These are phyloP conservation scores for Eristalinus aeneus DNA, from an alignment of 2,888 invertebrate genomes.

Conservation along the genomic window DNA sequence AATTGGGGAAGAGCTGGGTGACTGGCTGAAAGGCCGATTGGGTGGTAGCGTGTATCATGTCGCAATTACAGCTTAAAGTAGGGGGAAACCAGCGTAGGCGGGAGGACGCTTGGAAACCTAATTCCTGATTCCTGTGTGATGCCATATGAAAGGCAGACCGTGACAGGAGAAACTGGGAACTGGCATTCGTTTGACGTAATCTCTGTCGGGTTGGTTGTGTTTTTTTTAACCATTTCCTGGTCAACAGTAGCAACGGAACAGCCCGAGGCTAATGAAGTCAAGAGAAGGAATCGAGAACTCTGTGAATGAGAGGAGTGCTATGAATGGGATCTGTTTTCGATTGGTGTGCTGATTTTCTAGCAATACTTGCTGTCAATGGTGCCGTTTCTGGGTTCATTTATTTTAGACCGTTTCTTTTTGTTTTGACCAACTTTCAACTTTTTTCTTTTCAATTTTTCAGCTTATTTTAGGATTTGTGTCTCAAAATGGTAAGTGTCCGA, in stretches of 20 bases:
- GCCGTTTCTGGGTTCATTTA: too few relatives aligned
- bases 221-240: conserved; percentile 37
- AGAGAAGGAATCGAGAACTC: background rate
- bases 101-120: conserved; percentile 61
- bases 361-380: too few relatives aligned
- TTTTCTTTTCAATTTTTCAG: too few relatives aligned
- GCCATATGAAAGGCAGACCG: conserved; percentile 3
- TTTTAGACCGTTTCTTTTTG: too few relatives aligned
- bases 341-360: background rate
- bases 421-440: too few relatives aligned
- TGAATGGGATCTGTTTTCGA: background rate
- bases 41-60: conserved; percentile 50
- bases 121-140: conserved; percentile 50
- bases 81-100: conserved; percentile 40
- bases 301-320: background rate
- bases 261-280: background rate
- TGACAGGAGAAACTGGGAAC: conserved; percentile 25
- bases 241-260: background rate
- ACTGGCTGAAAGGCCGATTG: background rate
- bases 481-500: too few relatives aligned
- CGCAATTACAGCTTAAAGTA: conserved; percentile 53
- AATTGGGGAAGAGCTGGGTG: background rate
- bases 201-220: conserved; percentile 29
- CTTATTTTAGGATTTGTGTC: too few relatives aligned
- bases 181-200: conserved; percentile 56